Base-by-base conservation (phyloP, 2,797 vertebrate genomes). In the Adrianichthys oophorus region DNA sequence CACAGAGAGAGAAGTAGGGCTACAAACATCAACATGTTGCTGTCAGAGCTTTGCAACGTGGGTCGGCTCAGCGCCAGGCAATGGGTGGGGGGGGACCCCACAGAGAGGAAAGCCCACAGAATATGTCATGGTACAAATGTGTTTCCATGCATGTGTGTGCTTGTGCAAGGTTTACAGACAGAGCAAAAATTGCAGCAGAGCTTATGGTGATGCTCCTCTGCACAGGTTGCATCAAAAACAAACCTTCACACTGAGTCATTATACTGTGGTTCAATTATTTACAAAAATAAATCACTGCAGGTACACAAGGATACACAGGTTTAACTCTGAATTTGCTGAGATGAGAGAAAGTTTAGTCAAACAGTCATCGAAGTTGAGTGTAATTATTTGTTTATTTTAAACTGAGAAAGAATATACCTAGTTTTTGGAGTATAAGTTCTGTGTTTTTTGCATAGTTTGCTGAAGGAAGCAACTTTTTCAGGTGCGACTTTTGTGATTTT, bases 51-150 rank as follows among this genome's bases (percentile, higher is more conserved):
- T 58, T 58, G 52, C 51, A n/a, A 66, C 40, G 43, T 62, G 74
- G 60, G 68, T 69, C 41, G 63, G 68, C 70, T 78, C 64, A 48
- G 68, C 7, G 69, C 70, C 37, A 65, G 68, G 74, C 26, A n/a
- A n/a, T n/a, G n/a, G 6, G 26, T 6, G 26, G 5, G 56, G 59
- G 72, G 61, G 68, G 58, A 71, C 80, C 78, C 80, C 37, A 68
- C 78, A 56, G 82, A 76, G 78, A 78, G 76, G 68, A 64, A 70
- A 68, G 81, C 74, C 78, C 76, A 59, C 67, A 14, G 49, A 78
- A 56, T 59, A 69, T 62, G 61, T 75, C 66, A 41, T 70, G 55
- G 23, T 26, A 24, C 29, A 24, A 46, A 10, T 26, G 47, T 21
- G 48, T 41, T 48, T 43, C 26, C 26, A 62, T 50, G 61, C 19